Conservation (phyloP, 2,888 invertebrate genomes). For the Melanostoma mellinum region DNA sequence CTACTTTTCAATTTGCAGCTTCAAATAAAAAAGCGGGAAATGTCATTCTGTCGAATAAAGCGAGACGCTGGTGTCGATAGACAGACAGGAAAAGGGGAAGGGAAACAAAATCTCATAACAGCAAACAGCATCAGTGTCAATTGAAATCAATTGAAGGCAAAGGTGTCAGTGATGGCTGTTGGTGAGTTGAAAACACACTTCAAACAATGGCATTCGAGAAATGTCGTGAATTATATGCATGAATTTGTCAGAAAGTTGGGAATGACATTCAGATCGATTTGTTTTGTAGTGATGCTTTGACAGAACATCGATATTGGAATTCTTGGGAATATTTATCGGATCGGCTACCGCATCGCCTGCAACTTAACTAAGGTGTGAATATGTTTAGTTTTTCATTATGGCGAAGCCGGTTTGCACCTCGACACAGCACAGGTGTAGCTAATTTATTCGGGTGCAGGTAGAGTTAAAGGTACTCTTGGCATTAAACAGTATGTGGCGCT, state of each 20-base stretch:
- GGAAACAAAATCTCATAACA: conserved; percentile 27
- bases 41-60: conserved; percentile 23
- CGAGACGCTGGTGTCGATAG: not conserved
- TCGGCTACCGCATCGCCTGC: not conserved
- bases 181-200: not conserved
- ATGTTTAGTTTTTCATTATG: conserved; percentile 6
- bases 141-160: conserved; percentile 47
- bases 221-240: conserved; percentile 30
- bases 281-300: conserved; percentile 23
- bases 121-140: conserved; percentile 54
- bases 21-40: conserved; percentile 46
- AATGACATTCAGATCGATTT: conserved; percentile 44
- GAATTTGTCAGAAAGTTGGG: conserved; percentile 45
- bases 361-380: conserved; percentile 8
- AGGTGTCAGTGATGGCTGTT: not conserved
- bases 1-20: conserved; percentile 25
- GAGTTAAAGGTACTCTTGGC: conserved; percentile 11
- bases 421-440: conserved; percentile 33
- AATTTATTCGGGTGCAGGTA: conserved; percentile 32
- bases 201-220: conserved; percentile 38
- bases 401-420: conserved; percentile 28
- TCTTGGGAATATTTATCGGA: conserved; percentile 8
- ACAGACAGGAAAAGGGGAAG: conserved; percentile 12
- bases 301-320: conserved; percentile 22
- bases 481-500: conserved; percentile 43